phyloP scores from a whole-genome alignment of 2,113 vertebrate genomes.

The Saguinus imperator region DNA sequence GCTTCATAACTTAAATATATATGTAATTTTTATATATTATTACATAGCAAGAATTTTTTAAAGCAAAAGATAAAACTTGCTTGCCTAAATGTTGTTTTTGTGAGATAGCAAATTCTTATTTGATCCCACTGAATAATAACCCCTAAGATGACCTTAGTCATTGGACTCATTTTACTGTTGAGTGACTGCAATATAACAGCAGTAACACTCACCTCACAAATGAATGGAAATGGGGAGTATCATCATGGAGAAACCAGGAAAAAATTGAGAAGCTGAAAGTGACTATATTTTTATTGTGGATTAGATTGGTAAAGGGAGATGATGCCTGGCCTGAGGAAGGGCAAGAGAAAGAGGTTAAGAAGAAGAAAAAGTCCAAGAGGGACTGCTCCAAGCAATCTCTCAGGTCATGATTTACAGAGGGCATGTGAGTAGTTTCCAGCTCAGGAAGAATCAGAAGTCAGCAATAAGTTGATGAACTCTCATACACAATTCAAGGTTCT shows the following conservation, averaged over 20 bases:
- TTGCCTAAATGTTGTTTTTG: not conserved
- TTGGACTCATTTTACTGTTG: not conserved
- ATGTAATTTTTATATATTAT: not conserved
- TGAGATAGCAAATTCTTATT: not conserved
- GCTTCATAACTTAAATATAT: not conserved
- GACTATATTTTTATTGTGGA: not conserved
- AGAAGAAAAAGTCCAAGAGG: not conserved
- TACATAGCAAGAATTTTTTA: not conserved
- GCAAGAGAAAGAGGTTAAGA: not conserved
- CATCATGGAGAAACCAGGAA: not conserved
- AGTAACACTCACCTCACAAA: not conserved
- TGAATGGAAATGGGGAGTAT: not conserved
- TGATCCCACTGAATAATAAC: not conserved
- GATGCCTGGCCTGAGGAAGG: not conserved
- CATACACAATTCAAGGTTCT: not conserved
- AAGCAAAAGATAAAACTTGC: not conserved
- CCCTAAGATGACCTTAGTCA: not conserved
- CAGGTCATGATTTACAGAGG: not conserved
- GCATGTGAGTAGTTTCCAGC: not conserved
- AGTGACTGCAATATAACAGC: not conserved
- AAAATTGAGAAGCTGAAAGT: not conserved
- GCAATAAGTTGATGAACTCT: not conserved
- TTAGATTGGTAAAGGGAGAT: not conserved
- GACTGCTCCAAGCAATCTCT: not conserved
- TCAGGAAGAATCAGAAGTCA: not conserved